phyloP scores from a whole-genome alignment of 1,140 invertebrate species.

The Dendrolimus punctatus region DNA sequence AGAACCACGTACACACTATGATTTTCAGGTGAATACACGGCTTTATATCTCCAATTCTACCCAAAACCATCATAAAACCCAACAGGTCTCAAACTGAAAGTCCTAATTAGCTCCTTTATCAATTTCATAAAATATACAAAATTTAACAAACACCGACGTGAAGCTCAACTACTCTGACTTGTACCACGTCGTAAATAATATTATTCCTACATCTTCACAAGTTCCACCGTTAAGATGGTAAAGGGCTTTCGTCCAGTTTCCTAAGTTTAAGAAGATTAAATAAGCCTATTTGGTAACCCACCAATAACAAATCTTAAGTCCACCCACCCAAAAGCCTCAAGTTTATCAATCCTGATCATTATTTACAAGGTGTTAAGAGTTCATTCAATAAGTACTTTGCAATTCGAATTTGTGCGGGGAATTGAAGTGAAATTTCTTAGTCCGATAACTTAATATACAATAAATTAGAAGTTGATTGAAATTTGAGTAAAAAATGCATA shows the following conservation, averaged over 20 bases:
- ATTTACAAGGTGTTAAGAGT: conserved; percentile 22
- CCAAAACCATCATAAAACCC: too few species aligned
- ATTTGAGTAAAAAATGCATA: too few species aligned
- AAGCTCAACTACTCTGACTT: not conserved
- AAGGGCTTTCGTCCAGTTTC: conserved; percentile 20
- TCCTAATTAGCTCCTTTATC: not conserved
- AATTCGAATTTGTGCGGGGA: not conserved
- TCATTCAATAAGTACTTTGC: conserved; percentile 18
- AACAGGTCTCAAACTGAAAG: too few species aligned
- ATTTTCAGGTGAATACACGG: too few species aligned
- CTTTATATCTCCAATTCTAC: too few species aligned
- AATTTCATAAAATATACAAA: not conserved
- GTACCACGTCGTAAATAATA: conserved; percentile 7
- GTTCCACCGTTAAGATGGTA: conserved; percentile 13
- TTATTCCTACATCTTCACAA: conserved; percentile 16
- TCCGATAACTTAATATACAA: too few species aligned
- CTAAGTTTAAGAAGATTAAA: conserved; percentile 25
- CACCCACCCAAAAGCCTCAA: conserved; percentile 3
- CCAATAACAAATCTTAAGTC: conserved; percentile 19
- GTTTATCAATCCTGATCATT: conserved; percentile 16
- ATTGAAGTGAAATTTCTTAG: too few species aligned
- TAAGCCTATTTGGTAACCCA: conserved; percentile 20
- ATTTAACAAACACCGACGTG: not conserved
- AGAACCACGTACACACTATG: too few species aligned
- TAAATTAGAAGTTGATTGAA: too few species aligned